A percentile compares a stretch with the other conserved stretches of the same genome.
Evolutionary conservation across 2,888 invertebrate genomes (phyloP).

Genomic region (Limnephilus marmoratus): DNA sequence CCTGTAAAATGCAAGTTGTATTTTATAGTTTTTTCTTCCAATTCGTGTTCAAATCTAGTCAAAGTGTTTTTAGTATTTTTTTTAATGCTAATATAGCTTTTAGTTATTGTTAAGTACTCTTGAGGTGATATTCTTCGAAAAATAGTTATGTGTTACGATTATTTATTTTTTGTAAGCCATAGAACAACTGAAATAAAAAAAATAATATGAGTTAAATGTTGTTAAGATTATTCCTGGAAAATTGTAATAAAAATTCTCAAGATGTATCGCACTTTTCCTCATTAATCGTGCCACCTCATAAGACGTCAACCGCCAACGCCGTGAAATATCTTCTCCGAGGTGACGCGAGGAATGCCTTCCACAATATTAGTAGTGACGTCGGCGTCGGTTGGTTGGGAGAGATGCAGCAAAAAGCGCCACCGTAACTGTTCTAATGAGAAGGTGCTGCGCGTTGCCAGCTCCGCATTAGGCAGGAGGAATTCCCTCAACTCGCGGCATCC

Average conservation of each 20-base stretch:
- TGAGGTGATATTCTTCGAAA: too few relatives aligned
- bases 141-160: too few relatives aligned
- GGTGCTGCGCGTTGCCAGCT: neutral
- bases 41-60: too few relatives aligned
- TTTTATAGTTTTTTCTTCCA: too few relatives aligned
- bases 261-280: neutral
- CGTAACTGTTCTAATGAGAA: neutral
- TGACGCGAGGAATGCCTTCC: neutral
- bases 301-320: neutral
- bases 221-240: neutral
- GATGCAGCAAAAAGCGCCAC: neutral
- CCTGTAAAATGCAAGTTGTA: too few relatives aligned
- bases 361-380: neutral
- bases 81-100: too few relatives aligned
- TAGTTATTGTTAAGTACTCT: too few relatives aligned
- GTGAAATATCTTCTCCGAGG: neutral
- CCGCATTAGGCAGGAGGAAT: slow-evolving; percentile 20
- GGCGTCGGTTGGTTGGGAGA: neutral
- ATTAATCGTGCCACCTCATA: neutral
- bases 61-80: too few relatives aligned
- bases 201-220: too few relatives aligned
- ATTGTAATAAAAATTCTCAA: neutral
- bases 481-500: neutral
- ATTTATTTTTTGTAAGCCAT: too few relatives aligned
- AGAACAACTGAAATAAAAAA: too few relatives aligned